These are phyloP conservation scores for Arrhamphus sclerolepis DNA, from an alignment of 2,797 vertebrate genomes.

Conservation along the genomic window DNA sequence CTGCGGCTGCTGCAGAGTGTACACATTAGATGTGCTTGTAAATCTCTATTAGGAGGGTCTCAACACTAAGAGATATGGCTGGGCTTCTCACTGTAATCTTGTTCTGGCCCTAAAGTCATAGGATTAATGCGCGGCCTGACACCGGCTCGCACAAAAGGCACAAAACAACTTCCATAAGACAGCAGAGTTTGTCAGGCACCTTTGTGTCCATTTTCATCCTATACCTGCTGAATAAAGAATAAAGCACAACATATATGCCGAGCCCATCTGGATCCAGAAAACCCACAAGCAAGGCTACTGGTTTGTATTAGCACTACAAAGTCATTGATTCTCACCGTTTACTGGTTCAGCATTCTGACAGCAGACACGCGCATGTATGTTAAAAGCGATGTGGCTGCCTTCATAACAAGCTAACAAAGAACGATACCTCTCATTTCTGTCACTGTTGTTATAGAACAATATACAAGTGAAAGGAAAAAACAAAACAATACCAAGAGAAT, in stretches of 20 bases:
- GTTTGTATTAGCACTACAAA: conserved; percentile 48
- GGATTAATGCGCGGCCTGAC: conserved; percentile 38
- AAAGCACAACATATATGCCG: conserved; percentile 47
- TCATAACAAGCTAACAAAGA: conserved; percentile 58
- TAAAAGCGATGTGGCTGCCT: conserved; percentile 57
- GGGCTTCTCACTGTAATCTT: conserved; percentile 38
- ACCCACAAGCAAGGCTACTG: conserved; percentile 32
- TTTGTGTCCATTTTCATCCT: conserved; percentile 50
- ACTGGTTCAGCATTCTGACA: conserved; percentile 48
- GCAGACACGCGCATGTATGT: conserved; percentile 48
- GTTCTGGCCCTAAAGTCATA: conserved; percentile 42
- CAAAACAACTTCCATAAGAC: conserved; percentile 46
- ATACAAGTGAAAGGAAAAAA: conserved; percentile 28
- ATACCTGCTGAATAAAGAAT: conserved; percentile 43
- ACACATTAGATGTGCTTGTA: conserved; percentile 18
- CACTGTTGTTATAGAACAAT: conserved; percentile 28
- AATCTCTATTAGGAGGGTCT: conserved; percentile 39
- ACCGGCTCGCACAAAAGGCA: conserved; percentile 22
- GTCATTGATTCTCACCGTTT: conserved; percentile 61
- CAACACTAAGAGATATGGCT: conserved; percentile 31
- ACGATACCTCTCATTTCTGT: conserved; percentile 34
- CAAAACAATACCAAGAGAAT: conserved; percentile 14
- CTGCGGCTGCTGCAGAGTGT: conserved; percentile 12
- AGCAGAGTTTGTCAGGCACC: conserved; percentile 40
- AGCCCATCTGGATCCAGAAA: conserved; percentile 46